Conservation (phyloP, 2,888 invertebrate species). For the Ochropacha duplaris region DNA sequence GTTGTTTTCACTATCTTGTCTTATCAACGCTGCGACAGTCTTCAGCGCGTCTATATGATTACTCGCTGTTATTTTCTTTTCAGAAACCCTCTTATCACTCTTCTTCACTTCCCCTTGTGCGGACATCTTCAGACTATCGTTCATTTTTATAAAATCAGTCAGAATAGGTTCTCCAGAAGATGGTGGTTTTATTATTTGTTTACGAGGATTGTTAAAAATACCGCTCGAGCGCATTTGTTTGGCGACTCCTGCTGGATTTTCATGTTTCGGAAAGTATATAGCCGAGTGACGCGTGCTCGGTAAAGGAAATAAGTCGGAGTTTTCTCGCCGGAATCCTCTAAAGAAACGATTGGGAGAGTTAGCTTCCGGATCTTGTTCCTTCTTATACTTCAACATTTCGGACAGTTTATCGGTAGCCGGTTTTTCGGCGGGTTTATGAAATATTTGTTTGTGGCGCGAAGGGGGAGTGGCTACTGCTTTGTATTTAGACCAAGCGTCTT, state of each 20-base stretch:
- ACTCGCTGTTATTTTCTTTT: constrained; percentile 51
- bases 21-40: constrained; percentile 68
- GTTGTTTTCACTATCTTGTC: constrained; percentile 68
- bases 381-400: constrained; percentile 84
- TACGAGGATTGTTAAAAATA: constrained; percentile 86
- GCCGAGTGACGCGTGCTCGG: constrained; percentile 90
- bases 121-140: constrained; percentile 76
- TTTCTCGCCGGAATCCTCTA: constrained; percentile 91
- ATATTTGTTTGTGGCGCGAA: constrained; percentile 64
- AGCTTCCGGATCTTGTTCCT: constrained; percentile 87
- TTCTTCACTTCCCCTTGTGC: constrained; percentile 68
- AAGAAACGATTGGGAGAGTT: constrained; percentile 88
- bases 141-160: constrained; percentile 86
- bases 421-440: constrained; percentile 64
- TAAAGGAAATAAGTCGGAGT: constrained; percentile 92
- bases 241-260: constrained; percentile 68
- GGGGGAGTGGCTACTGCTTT: constrained; percentile 73
- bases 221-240: constrained; percentile 86
- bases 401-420: constrained; percentile 72
- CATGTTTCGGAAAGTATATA: constrained; percentile 83
- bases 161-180: constrained; percentile 86
- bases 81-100: constrained; percentile 47
- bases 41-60: constrained; percentile 76
- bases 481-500: constrained; percentile 73
- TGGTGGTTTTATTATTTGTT: constrained; percentile 76